Conservation (phyloP, 1,140 invertebrate species). For the Harlomillsia oculata region DNA sequence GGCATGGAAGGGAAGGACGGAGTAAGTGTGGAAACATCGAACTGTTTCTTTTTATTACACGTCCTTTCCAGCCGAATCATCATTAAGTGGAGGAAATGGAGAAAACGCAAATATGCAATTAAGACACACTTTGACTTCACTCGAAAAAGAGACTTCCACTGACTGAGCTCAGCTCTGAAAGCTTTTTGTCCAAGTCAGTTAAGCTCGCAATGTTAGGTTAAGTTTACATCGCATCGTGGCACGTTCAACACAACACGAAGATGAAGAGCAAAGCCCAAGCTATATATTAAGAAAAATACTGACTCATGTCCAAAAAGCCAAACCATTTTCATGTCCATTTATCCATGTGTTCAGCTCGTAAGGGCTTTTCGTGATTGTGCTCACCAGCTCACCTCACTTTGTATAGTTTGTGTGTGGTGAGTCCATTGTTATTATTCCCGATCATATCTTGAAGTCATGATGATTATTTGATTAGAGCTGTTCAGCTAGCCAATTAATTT, state of each 20-base stretch:
- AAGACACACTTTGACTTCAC: constrained; percentile 10
- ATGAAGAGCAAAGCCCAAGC: no score
- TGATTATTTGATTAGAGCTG: constrained; percentile 13
- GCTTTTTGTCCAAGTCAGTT: no score
- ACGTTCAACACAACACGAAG: no score
- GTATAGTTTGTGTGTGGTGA: constrained; percentile 8
- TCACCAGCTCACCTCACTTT: no score
- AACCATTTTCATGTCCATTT: no score
- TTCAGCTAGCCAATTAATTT: constrained; percentile 8
- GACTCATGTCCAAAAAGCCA: no score
- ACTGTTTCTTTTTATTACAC: constrained; percentile 5
- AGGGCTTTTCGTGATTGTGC: constrained; percentile 12
- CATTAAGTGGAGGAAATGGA: constrained; percentile 18
- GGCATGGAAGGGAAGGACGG: no score
- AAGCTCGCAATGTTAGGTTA: no score
- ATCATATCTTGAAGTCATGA: constrained; percentile 2
- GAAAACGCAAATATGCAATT: constrained; percentile 22
- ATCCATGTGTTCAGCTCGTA: neutral
- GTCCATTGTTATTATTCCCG: constrained; percentile 12
- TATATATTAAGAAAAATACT: no score
- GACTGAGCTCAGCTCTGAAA: no score
- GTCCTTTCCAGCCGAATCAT: neutral
- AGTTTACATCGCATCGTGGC: no score
- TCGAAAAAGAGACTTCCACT: no score
- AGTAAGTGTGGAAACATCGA: neutral